phyloP scores from a whole-genome alignment of 2,113 vertebrate genomes.

The Naja naja region DNA sequence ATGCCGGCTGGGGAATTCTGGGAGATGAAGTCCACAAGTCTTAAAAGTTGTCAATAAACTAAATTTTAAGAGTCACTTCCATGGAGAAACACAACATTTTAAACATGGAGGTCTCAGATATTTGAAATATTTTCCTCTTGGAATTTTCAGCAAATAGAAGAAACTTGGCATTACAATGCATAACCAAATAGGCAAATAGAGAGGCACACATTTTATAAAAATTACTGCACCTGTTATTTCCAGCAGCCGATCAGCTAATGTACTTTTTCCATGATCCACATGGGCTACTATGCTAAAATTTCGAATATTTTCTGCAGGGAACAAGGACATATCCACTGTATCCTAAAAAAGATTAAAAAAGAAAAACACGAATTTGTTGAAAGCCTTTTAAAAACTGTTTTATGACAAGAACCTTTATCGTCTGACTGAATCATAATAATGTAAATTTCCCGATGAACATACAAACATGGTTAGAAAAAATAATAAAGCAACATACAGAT shows the following conservation, averaged over 20 bases:
- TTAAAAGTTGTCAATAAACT: neutral
- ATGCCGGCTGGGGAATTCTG: too few relatives aligned
- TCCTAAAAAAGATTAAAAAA: conserved; percentile 67
- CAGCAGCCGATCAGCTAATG: conserved; percentile 89
- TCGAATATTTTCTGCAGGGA: conserved; percentile 84
- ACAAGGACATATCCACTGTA: conserved; percentile 79
- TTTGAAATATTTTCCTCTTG: neutral
- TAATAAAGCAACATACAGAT: too few relatives aligned
- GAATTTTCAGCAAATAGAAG: neutral
- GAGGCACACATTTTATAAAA: neutral
- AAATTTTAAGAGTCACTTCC: neutral
- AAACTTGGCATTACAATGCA: too few relatives aligned
- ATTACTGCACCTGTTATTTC: conserved; percentile 86
- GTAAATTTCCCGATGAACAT: too few relatives aligned
- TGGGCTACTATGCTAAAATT: conserved; percentile 98
- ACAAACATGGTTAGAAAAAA: too few relatives aligned
- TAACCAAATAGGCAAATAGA: neutral
- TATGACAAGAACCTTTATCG: neutral
- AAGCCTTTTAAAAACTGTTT: neutral
- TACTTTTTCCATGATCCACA: conserved; percentile 98
- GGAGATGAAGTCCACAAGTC: too few relatives aligned
- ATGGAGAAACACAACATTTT: neutral
- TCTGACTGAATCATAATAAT: too few relatives aligned
- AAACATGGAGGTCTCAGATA: neutral
- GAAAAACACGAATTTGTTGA: neutral